These are phyloP conservation scores for Nematostella vectensis DNA, from an alignment of 92 coral and sea anemone genomes.

Conservation along the genomic window DNA sequence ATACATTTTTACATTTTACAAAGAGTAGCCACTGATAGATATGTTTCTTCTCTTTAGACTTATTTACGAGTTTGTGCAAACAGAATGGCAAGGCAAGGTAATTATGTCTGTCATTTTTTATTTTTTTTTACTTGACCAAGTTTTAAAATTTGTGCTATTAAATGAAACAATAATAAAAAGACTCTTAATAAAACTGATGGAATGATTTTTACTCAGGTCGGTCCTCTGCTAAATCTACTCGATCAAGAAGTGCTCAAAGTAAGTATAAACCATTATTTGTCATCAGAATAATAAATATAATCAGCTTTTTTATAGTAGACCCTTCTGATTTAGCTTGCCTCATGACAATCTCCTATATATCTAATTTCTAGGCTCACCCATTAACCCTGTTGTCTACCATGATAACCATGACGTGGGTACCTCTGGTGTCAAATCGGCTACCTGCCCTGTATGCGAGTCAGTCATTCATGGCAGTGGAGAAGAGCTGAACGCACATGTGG, in stretches of 20 bases:
- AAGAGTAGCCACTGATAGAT: no score
- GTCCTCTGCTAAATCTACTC: conserved; percentile 46
- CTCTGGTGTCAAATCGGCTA: conserved; percentile 58
- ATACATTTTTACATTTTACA: no score
- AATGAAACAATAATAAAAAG: no score
- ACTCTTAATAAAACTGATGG: no score
- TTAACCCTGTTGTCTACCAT: conserved; percentile 47
- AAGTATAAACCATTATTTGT: no score
- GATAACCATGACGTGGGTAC: conserved; percentile 64
- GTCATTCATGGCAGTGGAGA: conserved; percentile 72
- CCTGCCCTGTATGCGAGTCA: conserved; percentile 82
- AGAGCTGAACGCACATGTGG: conserved; percentile 79
- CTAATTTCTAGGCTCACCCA: conserved; percentile 69
- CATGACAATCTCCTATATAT: no score
- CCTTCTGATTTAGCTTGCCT: no score
- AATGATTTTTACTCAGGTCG: conserved; percentile 14
- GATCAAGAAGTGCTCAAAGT: conserved; percentile 92
- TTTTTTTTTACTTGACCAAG: no score
- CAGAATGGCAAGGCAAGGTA: conserved; percentile 85
- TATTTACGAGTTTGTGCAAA: conserved; percentile 80
- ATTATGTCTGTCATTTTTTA: no score
- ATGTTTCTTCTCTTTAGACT: conserved; percentile 34
- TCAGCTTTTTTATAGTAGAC: no score
- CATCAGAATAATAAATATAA: no score
- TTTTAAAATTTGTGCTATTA: no score